phyloP scores from a whole-genome alignment of 2,888 invertebrate species.

The Callosobruchus maculatus region DNA sequence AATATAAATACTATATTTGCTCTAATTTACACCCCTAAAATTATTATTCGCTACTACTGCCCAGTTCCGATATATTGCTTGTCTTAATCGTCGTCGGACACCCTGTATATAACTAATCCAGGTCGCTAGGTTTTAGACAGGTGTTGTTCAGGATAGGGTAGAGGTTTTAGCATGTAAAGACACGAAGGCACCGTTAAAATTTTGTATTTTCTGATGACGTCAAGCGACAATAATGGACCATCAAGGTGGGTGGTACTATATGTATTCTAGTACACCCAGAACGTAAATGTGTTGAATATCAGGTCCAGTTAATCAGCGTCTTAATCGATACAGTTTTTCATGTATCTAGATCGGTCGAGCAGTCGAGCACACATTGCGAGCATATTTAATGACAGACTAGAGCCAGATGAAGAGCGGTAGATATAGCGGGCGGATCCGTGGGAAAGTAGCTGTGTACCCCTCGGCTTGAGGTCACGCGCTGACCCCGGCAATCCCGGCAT shows the following conservation, averaged over 20 bases:
- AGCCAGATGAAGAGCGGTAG: conserved; percentile 51
- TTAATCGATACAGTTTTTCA: conserved; percentile 44
- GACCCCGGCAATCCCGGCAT: conserved; percentile 30
- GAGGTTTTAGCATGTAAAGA: too few species aligned
- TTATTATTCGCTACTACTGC: too few species aligned
- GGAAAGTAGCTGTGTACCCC: conserved; percentile 53
- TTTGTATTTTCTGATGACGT: neutral
- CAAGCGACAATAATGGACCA: neutral
- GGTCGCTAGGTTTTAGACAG: too few species aligned
- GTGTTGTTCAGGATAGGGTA: too few species aligned
- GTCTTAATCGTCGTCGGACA: too few species aligned
- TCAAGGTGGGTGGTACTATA: neutral
- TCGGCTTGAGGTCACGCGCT: conserved; percentile 52
- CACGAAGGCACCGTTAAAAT: too few species aligned
- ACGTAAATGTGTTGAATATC: neutral
- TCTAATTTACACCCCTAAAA: too few species aligned
- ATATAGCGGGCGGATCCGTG: conserved; percentile 52
- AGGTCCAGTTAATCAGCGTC: conserved; percentile 28
- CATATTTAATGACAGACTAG: conserved; percentile 52
- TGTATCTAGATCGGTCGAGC: conserved; percentile 43
- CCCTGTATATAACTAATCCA: too few species aligned
- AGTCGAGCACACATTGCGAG: conserved; percentile 47
- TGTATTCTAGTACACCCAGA: neutral
- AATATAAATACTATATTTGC: too few species aligned
- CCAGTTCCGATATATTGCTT: too few species aligned